Percentiles rank a stretch among this genome's conserved stretches.
Conservation (phyloP, 2,797 vertebrate genomes). For the Salarias fasciatus region DNA sequence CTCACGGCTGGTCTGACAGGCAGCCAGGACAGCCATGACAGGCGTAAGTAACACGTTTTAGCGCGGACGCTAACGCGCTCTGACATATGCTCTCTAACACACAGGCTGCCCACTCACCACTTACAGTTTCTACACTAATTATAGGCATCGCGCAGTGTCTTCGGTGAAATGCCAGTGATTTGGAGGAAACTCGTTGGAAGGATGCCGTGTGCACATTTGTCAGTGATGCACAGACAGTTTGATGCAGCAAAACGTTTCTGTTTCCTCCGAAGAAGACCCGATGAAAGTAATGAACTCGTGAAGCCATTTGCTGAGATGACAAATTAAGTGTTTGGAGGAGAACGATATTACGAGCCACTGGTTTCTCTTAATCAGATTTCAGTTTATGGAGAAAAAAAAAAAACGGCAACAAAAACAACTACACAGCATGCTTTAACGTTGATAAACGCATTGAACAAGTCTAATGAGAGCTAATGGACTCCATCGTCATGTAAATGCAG, state of each 20-base stretch:
- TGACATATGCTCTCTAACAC: slow-evolving; percentile 74
- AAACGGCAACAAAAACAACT: slow-evolving; percentile 19
- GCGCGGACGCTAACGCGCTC: slow-evolving; percentile 67
- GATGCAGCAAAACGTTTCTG: slow-evolving; percentile 9
- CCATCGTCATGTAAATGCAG: slow-evolving; percentile 47
- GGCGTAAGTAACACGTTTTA: slow-evolving; percentile 80
- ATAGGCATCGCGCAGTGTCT: slow-evolving; percentile 32
- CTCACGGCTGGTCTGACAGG: slow-evolving; percentile 67
- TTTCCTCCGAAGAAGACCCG: not conserved
- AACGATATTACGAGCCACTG: slow-evolving; percentile 49
- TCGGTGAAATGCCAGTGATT: slow-evolving; percentile 26
- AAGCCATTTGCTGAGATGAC: slow-evolving; percentile 52
- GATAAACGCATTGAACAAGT: slow-evolving; percentile 58
- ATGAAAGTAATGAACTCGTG: slow-evolving; percentile 24
- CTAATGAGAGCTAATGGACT: slow-evolving; percentile 63
- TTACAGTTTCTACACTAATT: slow-evolving; percentile 61
- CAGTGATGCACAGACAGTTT: slow-evolving; percentile 8
- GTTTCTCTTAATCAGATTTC: slow-evolving; percentile 63
- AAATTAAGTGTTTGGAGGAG: slow-evolving; percentile 47
- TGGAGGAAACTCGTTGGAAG: slow-evolving; percentile 21
- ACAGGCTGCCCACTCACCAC: slow-evolving; percentile 59
- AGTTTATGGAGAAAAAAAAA: slow-evolving; percentile 24
- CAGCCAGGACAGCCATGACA: slow-evolving; percentile 73
- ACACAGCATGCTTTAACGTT: slow-evolving; percentile 47
- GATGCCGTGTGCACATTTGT: slow-evolving; percentile 6